Conservation (phyloP, 2,797 vertebrate genomes). For the Eulemur rubriventer region DNA sequence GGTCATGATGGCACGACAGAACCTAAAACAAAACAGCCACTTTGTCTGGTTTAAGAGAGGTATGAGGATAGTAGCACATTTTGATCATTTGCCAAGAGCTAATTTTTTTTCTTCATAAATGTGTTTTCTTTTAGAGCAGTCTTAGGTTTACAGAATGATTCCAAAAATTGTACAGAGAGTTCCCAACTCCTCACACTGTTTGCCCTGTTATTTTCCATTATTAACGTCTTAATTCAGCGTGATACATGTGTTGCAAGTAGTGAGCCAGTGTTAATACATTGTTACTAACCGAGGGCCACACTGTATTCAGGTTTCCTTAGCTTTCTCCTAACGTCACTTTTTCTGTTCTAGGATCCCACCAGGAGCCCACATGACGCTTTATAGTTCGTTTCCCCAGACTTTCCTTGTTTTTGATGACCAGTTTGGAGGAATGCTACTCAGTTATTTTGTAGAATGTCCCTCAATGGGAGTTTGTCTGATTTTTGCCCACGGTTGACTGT, state of each 20-base stretch:
- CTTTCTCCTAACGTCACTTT: neutral
- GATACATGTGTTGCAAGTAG: neutral
- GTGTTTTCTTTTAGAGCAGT: neutral
- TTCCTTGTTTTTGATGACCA: neutral
- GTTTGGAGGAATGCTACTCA: neutral
- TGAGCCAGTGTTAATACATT: neutral
- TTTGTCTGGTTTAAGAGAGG: neutral
- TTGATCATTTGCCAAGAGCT: neutral
- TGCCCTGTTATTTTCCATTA: neutral
- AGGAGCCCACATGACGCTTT: neutral
- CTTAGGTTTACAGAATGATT: neutral
- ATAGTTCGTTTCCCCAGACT: neutral
- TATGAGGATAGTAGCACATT: neutral
- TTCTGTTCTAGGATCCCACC: neutral
- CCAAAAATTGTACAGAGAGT: neutral
- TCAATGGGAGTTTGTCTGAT: accelerated
- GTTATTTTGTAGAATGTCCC: neutral
- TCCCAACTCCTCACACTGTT: neutral
- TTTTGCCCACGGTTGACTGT: neutral
- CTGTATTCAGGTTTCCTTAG: neutral
- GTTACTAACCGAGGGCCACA: neutral
- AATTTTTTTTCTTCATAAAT: neutral
- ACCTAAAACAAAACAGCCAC: neutral
- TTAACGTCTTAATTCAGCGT: neutral
- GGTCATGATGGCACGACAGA: accelerated